Conservation (phyloP, 1,140 invertebrate species). For the Bathynomus jamesi region DNA sequence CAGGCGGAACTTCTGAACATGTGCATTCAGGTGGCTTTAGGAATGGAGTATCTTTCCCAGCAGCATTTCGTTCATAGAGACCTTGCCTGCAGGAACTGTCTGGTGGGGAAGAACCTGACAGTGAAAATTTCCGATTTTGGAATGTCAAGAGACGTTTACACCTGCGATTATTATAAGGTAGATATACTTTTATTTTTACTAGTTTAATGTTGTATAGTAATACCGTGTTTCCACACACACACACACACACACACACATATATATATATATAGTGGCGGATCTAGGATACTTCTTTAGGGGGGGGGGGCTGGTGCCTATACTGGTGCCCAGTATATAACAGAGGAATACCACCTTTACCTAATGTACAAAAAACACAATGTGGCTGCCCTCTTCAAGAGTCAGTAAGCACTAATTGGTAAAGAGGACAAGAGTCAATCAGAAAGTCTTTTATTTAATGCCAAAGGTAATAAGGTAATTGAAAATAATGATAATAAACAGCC, state of each 20-base stretch:
- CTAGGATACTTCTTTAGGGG: no score
- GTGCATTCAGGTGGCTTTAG: conserved; percentile 66
- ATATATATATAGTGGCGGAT: no score
- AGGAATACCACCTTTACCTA: no score
- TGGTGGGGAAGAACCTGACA: conserved; percentile 66
- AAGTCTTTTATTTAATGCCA: no score
- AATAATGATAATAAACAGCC: no score
- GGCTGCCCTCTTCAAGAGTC: no score
- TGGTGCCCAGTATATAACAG: no score
- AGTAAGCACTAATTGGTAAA: no score
- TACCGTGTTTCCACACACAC: no score
- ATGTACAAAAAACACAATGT: no score
- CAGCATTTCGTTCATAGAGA: conserved; percentile 88
- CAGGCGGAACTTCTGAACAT: conserved; percentile 54
- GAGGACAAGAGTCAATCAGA: neutral
- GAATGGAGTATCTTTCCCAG: conserved; percentile 78
- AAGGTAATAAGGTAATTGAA: no score
- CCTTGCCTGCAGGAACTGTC: conserved; percentile 80
- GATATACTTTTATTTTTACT: neutral
- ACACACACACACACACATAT: neutral
- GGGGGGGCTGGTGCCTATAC: no score
- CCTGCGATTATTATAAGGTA: conserved; percentile 86
- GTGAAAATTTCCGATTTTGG: conserved; percentile 91
- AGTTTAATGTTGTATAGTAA: neutral
- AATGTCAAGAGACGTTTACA: conserved; percentile 82